Percentiles rank a stretch among this genome's conserved stretches.
These are phyloP conservation scores for Drosophila suzukii DNA, from an alignment of 1,140 invertebrate genomes.

Conservation along the genomic window DNA sequence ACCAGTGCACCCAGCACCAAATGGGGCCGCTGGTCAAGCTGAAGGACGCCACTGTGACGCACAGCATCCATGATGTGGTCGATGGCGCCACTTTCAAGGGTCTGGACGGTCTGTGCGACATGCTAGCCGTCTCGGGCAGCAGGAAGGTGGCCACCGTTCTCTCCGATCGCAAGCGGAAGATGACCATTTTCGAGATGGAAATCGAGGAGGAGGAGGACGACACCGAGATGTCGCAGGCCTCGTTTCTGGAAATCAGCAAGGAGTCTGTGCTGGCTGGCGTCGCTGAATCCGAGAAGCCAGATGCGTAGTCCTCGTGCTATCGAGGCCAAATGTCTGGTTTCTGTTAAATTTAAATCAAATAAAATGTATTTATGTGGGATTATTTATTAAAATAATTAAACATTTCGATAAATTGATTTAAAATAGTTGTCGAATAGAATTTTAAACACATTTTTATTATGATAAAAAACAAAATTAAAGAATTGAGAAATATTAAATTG, in stretches of 20 bases:
- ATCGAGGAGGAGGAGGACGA: constrained; percentile 96
- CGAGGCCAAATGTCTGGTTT: no score
- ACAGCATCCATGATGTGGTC: constrained; percentile 85
- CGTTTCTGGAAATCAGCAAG: constrained; percentile 82
- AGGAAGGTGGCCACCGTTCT: constrained; percentile 95
- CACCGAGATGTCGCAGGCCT: constrained; percentile 86
- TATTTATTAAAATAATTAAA: background rate
- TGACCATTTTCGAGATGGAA: constrained; percentile 96
- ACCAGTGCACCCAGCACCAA: constrained; percentile 81
- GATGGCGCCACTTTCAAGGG: constrained; percentile 86
- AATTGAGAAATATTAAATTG: no score
- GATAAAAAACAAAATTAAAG: no score
- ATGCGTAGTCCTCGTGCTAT: constrained; percentile 1
- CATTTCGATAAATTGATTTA: background rate
- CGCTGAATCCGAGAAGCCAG: constrained; percentile 35
- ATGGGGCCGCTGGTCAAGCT: constrained; percentile 85
- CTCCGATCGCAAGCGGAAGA: constrained; percentile 91
- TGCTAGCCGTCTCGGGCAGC: constrained; percentile 93
- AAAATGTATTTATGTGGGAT: background rate
- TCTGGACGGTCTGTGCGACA: constrained; percentile 90
- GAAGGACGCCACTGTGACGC: constrained; percentile 84
- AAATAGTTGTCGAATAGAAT: background rate
- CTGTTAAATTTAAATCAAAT: background rate
- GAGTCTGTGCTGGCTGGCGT: constrained; percentile 61
- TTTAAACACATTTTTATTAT: background rate